Evolutionary conservation across 1,140 invertebrate genomes (phyloP), one percentile per base, ranked within the genome.

Genomic region (Musca domestica): DNA sequence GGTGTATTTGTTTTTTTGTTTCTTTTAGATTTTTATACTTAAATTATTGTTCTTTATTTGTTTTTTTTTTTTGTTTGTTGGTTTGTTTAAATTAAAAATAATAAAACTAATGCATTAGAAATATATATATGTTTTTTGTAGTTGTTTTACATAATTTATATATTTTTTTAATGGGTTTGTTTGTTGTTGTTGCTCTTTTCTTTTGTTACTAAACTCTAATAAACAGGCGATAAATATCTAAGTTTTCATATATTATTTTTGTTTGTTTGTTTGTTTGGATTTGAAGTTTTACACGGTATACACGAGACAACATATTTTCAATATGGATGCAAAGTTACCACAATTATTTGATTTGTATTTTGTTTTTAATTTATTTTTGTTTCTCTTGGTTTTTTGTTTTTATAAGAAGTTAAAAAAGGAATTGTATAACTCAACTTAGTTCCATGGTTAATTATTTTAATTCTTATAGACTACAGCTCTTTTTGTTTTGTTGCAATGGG

Each of bases 31-130:
- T 41, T 41, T 41, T 41, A 41, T 41, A 41, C 34, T 41, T 41
- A 41, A 41, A 41, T 41, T 41, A 41, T 41, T 41, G 34, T 41
- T 41, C 34, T 7, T 41, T 41, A 41, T 41, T 41, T 41, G 3
- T 30, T 4, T 30, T 30, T 4, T 30, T 30, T 30, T 3, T 30
- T 30, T 41, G 4, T n/a, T 41, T 41, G 34, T 41, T 41, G 34
- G 34, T 41, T 41, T 41, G 7, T 34, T 61, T 61, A 61, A 61
- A 61, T 61, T 41, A 61, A 61, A 61, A 61, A 41, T 51, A 51
- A 51, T 61, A 61, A 41, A 61, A 61, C 56, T 61, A 41, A 61
- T 61, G 56, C 20, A 61, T 34, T 61, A 61, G 56, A 61, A 61
- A 61, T 61, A 61, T 61, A 61, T 61, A 61, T 17, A 27, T 10